These are phyloP conservation scores for Drosophila mojavensis DNA, from an alignment of 1,140 invertebrate genomes.

Conservation along the genomic window DNA sequence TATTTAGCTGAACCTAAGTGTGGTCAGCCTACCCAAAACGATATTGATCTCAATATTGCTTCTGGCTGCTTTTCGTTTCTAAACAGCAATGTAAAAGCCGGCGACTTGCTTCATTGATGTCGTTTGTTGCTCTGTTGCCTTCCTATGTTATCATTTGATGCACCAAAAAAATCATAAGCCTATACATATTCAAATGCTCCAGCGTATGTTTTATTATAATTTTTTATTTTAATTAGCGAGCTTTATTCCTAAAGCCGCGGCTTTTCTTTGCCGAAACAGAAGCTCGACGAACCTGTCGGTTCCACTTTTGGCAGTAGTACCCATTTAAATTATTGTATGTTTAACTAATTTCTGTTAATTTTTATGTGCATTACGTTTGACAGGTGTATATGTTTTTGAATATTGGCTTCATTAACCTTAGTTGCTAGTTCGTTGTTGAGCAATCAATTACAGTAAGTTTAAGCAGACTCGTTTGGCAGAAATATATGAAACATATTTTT, in stretches of 20 bases:
- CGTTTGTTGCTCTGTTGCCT: neutral
- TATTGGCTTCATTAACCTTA: neutral
- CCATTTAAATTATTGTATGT: conserved; percentile 74
- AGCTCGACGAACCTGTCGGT: conserved; percentile 72
- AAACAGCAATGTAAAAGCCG: conserved; percentile 1
- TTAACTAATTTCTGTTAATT: conserved; percentile 71
- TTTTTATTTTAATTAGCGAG: conserved; percentile 75
- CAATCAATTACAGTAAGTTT: no score
- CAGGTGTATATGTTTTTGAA: conserved; percentile 38
- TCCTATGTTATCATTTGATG: conserved; percentile 8
- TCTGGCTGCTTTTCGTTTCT: conserved; percentile 22
- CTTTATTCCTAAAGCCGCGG: conserved; percentile 25
- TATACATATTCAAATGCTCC: conserved; percentile 70
- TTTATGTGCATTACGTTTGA: conserved; percentile 64
- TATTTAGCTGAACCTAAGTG: conserved; percentile 38
- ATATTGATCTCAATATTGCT: conserved; percentile 37
- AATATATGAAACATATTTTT: no score
- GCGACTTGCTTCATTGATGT: conserved; percentile 1
- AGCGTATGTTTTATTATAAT: conserved; percentile 75
- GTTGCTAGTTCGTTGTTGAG: no score
- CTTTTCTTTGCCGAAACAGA: conserved; percentile 54
- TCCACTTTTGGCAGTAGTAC: conserved; percentile 68
- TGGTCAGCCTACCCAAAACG: conserved; percentile 26
- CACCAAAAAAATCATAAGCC: conserved; percentile 43
- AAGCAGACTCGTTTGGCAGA: no score